Evolutionary conservation across 2,888 invertebrate genomes (phyloP).

Genomic region (Phaedon cochleariae): DNA sequence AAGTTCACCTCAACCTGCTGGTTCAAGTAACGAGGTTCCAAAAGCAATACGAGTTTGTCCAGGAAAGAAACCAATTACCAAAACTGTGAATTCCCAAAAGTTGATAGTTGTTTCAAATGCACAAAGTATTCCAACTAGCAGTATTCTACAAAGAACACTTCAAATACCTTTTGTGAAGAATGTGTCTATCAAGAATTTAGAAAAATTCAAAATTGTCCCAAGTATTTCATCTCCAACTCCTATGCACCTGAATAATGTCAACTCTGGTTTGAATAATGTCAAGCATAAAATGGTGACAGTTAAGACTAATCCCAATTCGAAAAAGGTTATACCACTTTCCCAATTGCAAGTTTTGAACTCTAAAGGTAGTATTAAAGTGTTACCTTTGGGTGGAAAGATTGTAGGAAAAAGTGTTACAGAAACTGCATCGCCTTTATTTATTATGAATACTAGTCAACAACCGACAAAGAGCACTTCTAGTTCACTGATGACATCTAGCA

Average conservation of each 20-base stretch:
- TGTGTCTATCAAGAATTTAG: slow-evolving; percentile 59
- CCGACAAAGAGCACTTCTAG: slow-evolving; percentile 25
- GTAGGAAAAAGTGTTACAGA: slow-evolving; percentile 52
- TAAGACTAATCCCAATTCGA: slow-evolving; percentile 52
- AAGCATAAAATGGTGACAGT: slow-evolving; percentile 60
- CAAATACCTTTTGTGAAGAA: slow-evolving; percentile 60
- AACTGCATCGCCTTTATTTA: slow-evolving; percentile 51
- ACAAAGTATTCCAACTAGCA: slow-evolving; percentile 56
- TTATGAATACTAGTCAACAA: slow-evolving; percentile 50
- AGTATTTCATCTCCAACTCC: slow-evolving; percentile 43
- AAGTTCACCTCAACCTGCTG: slow-evolving; percentile 37
- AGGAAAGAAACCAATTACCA: slow-evolving; percentile 53
- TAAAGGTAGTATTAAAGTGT: slow-evolving; percentile 59
- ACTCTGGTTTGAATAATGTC: slow-evolving; percentile 39
- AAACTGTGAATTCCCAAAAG: slow-evolving; percentile 55
- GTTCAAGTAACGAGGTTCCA: slow-evolving; percentile 46
- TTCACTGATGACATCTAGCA: slow-evolving; percentile 23
- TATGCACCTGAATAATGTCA: slow-evolving; percentile 39
- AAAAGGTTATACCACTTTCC: slow-evolving; percentile 58
- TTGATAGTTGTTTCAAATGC: slow-evolving; percentile 60
- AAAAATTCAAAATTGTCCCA: slow-evolving; percentile 60
- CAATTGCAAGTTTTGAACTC: slow-evolving; percentile 60
- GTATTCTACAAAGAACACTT: slow-evolving; percentile 59
- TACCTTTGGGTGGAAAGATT: slow-evolving; percentile 57
- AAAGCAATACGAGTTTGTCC: slow-evolving; percentile 53